phyloP scores from a whole-genome alignment of 2,888 invertebrate genomes.

The Arge pagana region DNA sequence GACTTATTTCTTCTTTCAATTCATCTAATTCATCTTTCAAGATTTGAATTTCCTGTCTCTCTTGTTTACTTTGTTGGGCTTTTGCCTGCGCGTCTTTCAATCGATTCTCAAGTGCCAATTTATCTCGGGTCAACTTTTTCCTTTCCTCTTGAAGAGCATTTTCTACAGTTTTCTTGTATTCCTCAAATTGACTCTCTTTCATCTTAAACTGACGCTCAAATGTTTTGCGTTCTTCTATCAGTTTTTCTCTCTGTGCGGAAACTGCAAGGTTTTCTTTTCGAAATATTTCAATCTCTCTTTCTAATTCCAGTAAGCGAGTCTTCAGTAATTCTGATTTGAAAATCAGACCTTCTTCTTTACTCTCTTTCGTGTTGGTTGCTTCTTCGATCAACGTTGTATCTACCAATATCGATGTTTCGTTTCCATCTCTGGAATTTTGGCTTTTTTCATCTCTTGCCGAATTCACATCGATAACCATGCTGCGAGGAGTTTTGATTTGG shows the following conservation, averaged over 20 bases:
- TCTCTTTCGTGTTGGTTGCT: constrained; percentile 48
- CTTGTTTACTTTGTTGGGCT: constrained; percentile 69
- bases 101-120: constrained; percentile 68
- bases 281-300: constrained; percentile 66
- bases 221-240: constrained; percentile 61
- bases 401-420: constrained; percentile 3
- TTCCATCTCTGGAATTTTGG: neutral
- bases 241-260: constrained; percentile 51
- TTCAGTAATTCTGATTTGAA: constrained; percentile 66
- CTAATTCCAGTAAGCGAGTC: constrained; percentile 68
- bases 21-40: constrained; percentile 70
- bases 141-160: constrained; percentile 72
- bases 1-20: constrained; percentile 69
- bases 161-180: constrained; percentile 67
- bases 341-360: constrained; percentile 59
- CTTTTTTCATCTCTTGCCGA: neutral
- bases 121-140: constrained; percentile 70
- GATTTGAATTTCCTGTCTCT: constrained; percentile 70
- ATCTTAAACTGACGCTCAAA: constrained; percentile 61
- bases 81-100: constrained; percentile 67
- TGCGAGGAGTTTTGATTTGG: too few species aligned
- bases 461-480: neutral
- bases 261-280: constrained; percentile 62
- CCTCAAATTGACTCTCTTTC: constrained; percentile 66
- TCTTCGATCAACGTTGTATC: constrained; percentile 9